Evolutionary conservation across 2,888 invertebrate genomes (phyloP).

Genomic region (Tineola bisselliella): DNA sequence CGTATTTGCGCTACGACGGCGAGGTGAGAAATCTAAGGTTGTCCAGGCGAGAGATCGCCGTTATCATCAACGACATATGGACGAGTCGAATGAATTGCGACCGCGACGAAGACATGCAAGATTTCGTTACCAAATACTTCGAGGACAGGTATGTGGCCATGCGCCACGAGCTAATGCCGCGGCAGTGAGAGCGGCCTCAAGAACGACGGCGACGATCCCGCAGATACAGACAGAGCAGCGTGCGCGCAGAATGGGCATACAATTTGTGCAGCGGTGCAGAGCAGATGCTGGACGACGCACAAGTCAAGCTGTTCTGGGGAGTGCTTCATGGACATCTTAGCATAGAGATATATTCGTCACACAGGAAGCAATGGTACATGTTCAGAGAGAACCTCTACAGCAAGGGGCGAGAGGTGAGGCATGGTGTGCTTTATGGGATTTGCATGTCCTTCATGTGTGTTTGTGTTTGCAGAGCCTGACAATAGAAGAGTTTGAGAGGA

Average conservation of each 20-base stretch:
- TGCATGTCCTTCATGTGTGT: too few relatives aligned
- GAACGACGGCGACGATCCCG: not conserved
- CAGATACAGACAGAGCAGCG: slow-evolving; percentile 54
- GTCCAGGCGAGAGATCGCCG: slow-evolving; percentile 55
- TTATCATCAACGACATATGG: slow-evolving; percentile 62
- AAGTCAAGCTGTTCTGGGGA: slow-evolving; percentile 57
- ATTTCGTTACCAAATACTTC: slow-evolving; percentile 55
- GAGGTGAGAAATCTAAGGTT: slow-evolving; percentile 57
- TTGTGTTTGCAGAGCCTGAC: slow-evolving; percentile 53
- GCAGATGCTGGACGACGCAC: slow-evolving; percentile 57
- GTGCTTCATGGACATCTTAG: slow-evolving; percentile 46
- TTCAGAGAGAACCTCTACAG: slow-evolving; percentile 36
- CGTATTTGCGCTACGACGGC: slow-evolving; percentile 52
- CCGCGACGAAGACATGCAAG: slow-evolving; percentile 40
- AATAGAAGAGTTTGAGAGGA: slow-evolving; percentile 53
- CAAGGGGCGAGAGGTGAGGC: slow-evolving; percentile 39
- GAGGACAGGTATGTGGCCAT: slow-evolving; percentile 40
- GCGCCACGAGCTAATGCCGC: not conserved
- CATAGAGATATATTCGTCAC: slow-evolving; percentile 53
- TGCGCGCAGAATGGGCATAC: slow-evolving; percentile 65
- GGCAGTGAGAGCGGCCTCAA: not conserved
- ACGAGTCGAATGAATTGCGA: slow-evolving; percentile 32
- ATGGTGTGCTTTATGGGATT: too few relatives aligned
- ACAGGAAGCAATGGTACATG: slow-evolving; percentile 37
- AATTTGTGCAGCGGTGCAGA: slow-evolving; percentile 58